A percentile compares a stretch with the other conserved stretches of the same genome.
phyloP scores from a whole-genome alignment of 2,113 vertebrate species.

The Suncus etruscus region DNA sequence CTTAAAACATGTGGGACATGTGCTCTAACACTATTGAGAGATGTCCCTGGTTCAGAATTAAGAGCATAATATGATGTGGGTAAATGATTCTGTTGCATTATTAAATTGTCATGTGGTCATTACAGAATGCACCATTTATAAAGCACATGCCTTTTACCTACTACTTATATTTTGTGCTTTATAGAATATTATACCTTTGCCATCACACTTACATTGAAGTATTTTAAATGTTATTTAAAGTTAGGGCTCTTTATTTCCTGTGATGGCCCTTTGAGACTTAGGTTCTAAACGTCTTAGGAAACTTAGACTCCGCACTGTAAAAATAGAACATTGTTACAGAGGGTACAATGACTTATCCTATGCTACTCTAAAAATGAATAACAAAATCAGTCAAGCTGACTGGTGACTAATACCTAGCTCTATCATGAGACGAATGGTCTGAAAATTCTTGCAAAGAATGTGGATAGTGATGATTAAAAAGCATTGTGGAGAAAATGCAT shows the following conservation, averaged over 20 bases:
- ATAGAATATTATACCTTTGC: not conserved
- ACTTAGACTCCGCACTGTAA: not conserved
- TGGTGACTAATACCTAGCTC: not conserved
- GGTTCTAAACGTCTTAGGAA: not conserved
- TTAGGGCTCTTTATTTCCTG: not conserved
- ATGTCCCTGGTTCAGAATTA: too few species aligned
- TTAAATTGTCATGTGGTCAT: constrained; percentile 7
- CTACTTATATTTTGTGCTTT: not conserved
- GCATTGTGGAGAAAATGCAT: not conserved
- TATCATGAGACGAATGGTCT: fast-evolving
- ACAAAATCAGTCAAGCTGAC: not conserved
- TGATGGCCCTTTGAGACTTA: not conserved
- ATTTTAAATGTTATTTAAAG: constrained; percentile 14
- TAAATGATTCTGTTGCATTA: constrained; percentile 13
- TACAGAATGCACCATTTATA: not conserved
- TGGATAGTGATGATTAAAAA: not conserved
- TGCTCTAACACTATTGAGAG: too few species aligned
- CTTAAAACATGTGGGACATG: too few species aligned
- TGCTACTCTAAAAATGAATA: constrained; percentile 2
- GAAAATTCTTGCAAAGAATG: not conserved
- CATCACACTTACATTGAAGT: not conserved
- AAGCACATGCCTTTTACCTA: not conserved
- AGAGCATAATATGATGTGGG: not conserved
- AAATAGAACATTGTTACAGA: not conserved
- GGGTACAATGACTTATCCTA: not conserved